phyloP scores from a whole-genome alignment of 2,113 vertebrate species.

The Hippocampus mohnikei region DNA sequence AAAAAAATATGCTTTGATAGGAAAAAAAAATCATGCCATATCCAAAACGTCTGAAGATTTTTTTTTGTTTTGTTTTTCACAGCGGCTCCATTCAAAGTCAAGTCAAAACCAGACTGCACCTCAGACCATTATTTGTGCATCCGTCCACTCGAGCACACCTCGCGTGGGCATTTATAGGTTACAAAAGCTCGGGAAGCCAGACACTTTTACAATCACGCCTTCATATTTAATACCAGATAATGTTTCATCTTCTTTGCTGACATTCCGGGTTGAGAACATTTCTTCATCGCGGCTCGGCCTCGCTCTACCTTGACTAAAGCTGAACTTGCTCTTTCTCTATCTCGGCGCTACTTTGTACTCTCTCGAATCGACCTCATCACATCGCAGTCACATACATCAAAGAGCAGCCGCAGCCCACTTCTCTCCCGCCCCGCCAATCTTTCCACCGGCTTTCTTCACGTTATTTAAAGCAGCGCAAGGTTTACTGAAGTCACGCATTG shows the following conservation, averaged over 20 bases:
- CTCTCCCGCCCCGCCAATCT: conserved; percentile 20
- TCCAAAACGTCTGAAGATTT: conserved; percentile 51
- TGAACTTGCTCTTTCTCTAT: conserved; percentile 68
- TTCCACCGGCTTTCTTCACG: conserved; percentile 55
- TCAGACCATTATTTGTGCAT: conserved; percentile 22
- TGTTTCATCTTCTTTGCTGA: conserved; percentile 66
- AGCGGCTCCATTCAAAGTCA: neutral
- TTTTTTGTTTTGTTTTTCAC: neutral
- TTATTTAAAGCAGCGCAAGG: conserved; percentile 64
- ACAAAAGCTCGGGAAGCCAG: conserved; percentile 63
- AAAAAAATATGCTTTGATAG: neutral
- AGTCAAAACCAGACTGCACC: conserved; percentile 28
- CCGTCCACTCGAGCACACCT: conserved; percentile 13
- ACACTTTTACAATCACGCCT: conserved; percentile 63
- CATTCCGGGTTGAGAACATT: conserved; percentile 57
- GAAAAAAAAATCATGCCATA: conserved; percentile 28
- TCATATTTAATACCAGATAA: conserved; percentile 72
- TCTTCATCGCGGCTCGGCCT: conserved; percentile 63
- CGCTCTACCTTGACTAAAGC: conserved; percentile 70
- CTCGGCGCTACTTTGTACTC: conserved; percentile 69
- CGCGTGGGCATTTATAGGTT: conserved; percentile 46
- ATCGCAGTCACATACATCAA: conserved; percentile 77
- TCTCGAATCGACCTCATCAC: conserved; percentile 74
- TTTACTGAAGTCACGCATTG: conserved; percentile 67
- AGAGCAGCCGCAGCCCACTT: conserved; percentile 38